Evolutionary conservation across 2,797 vertebrate genomes (phyloP).

Genomic region (Propithecus perrieri): DNA sequence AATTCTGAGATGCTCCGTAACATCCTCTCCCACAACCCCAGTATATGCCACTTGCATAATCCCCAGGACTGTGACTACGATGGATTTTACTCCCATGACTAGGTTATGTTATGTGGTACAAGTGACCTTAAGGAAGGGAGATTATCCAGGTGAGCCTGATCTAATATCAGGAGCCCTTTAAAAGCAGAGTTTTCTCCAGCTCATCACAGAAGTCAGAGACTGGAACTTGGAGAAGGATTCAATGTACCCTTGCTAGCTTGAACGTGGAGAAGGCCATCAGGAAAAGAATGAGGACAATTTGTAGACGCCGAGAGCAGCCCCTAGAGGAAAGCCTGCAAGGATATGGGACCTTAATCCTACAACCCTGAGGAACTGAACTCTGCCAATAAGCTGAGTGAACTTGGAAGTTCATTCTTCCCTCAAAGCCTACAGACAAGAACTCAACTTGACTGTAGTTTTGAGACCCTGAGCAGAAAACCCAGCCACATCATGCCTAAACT

Average conservation of each 20-base stretch:
- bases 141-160: not conserved
- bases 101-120: not conserved
- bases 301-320: not conserved
- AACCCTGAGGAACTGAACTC: not conserved
- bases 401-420: not conserved
- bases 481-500: not conserved
- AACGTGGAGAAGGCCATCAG: not conserved
- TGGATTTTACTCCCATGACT: not conserved
- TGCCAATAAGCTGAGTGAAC: not conserved
- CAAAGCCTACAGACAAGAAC: not conserved
- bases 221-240: not conserved
- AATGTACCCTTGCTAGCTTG: not conserved
- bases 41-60: not conserved
- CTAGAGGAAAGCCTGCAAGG: not conserved
- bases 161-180: not conserved
- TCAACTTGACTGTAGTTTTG: not conserved
- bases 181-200: not conserved
- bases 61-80: not conserved
- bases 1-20: not conserved
- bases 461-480: not conserved
- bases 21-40: not conserved
- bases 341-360: not conserved
- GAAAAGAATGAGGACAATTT: not conserved
- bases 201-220: not conserved
- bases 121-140: not conserved